Percentiles rank a stretch among this genome's conserved stretches.
Conservation (phyloP, 1,140 invertebrate genomes). For the Sitodiplosis mosellana region DNA sequence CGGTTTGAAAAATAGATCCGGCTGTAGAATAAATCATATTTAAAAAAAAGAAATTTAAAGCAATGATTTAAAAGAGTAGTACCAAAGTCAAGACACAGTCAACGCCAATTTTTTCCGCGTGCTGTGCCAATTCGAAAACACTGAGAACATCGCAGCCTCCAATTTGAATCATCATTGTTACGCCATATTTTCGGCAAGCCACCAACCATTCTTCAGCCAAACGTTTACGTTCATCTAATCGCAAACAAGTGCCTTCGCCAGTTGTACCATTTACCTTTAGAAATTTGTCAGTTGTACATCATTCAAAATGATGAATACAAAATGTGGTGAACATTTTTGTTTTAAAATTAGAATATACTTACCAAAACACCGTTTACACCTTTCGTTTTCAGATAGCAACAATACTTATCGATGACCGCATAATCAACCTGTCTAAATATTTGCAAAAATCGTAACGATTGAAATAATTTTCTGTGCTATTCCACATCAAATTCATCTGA, state of each 20-base stretch:
- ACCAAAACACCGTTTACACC: neutral
- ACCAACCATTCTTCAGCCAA: conserved; percentile 47
- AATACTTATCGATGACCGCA: neutral
- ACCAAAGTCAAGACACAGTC: conserved; percentile 58
- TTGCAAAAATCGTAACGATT: no score
- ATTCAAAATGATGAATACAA: no score
- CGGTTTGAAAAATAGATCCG: conserved; percentile 62
- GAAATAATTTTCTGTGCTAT: neutral
- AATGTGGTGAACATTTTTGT: no score
- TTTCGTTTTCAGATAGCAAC: neutral
- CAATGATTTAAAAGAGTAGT: no score
- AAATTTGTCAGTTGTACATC: no score
- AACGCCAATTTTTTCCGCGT: conserved; percentile 45
- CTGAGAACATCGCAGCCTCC: conserved; percentile 55
- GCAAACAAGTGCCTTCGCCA: conserved; percentile 56
- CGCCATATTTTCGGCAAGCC: conserved; percentile 30
- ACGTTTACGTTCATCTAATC: conserved; percentile 45
- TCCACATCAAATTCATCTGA: neutral
- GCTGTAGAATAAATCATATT: conserved; percentile 13
- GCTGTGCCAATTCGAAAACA: conserved; percentile 48
- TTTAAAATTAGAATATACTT: no score
- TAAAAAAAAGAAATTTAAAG: conserved; percentile 3
- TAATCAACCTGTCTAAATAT: neutral
- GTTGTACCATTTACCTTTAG: conserved; percentile 60
- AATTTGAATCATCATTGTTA: conserved; percentile 58